phyloP scores from a whole-genome alignment of 2,113 vertebrate genomes.

The Alectura lathami region DNA sequence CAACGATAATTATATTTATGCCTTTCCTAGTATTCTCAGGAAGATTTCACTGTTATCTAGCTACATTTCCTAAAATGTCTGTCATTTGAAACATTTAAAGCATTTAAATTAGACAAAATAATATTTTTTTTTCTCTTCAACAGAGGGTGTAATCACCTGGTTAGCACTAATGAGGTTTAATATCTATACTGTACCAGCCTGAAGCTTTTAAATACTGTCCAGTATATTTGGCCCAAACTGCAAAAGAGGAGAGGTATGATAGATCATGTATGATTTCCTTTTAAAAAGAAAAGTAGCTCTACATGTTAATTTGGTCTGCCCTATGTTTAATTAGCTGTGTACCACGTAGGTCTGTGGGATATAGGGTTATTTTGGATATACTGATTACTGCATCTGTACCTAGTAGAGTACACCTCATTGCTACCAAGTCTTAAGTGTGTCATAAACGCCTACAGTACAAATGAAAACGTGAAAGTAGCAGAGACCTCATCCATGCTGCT shows the following conservation, averaged over 20 bases:
- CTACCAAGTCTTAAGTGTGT: not conserved
- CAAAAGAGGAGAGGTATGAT: not conserved
- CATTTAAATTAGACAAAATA: not conserved
- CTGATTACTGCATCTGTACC: not conserved
- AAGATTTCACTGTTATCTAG: not conserved
- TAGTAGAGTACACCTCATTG: not conserved
- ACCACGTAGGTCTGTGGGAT: not conserved
- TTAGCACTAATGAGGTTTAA: not conserved
- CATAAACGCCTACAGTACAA: not conserved
- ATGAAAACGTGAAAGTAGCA: not conserved
- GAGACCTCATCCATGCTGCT: not conserved
- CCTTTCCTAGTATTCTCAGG: not conserved
- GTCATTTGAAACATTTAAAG: not conserved
- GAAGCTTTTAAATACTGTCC: not conserved
- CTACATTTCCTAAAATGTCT: not conserved
- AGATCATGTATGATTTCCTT: not conserved
- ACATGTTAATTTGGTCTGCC: not conserved
- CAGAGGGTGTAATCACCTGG: not conserved
- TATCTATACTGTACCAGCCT: not conserved
- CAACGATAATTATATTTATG: not conserved
- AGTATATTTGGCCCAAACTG: not conserved
- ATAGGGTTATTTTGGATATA: not conserved
- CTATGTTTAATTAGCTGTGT: not conserved
- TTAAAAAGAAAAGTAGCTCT: not conserved
- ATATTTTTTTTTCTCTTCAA: not conserved